phyloP scores from a whole-genome alignment of 2,113 vertebrate genomes.

The Neodon shergylaensis region DNA sequence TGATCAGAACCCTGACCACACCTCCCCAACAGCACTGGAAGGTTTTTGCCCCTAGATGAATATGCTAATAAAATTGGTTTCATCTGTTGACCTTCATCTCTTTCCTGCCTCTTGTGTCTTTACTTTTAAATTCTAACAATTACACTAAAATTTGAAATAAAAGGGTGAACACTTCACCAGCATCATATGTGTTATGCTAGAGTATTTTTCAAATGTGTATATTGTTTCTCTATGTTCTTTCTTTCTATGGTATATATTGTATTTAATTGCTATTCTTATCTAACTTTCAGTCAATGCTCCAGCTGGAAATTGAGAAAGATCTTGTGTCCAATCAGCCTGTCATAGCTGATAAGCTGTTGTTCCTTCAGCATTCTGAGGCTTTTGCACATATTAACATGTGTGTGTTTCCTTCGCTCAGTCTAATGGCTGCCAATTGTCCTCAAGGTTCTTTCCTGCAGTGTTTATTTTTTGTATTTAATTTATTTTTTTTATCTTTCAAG shows the following conservation, averaged over 20 bases:
- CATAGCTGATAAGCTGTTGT: background rate
- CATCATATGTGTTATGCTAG: background rate
- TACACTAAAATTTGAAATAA: background rate
- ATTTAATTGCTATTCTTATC: constrained; percentile 2
- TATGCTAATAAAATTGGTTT: background rate
- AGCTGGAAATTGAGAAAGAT: background rate
- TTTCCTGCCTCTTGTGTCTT: background rate
- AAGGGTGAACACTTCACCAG: background rate
- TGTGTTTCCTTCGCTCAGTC: background rate
- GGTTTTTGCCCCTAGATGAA: background rate
- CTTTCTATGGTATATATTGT: background rate
- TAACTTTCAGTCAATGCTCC: background rate
- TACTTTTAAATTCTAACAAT: background rate
- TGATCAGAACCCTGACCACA: background rate
- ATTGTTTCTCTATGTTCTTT: background rate
- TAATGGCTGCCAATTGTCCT: background rate
- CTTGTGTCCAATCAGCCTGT: background rate
- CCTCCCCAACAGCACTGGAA: too few relatives aligned
- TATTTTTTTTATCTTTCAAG: background rate
- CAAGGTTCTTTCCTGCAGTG: background rate
- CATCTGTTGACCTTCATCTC: background rate
- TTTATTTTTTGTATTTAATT: background rate
- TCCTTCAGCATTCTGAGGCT: background rate
- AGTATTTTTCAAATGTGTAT: background rate
- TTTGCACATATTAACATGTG: too few relatives aligned